phyloP scores from a whole-genome alignment of 2,797 vertebrate genomes.

The Argyrosomus regius region DNA sequence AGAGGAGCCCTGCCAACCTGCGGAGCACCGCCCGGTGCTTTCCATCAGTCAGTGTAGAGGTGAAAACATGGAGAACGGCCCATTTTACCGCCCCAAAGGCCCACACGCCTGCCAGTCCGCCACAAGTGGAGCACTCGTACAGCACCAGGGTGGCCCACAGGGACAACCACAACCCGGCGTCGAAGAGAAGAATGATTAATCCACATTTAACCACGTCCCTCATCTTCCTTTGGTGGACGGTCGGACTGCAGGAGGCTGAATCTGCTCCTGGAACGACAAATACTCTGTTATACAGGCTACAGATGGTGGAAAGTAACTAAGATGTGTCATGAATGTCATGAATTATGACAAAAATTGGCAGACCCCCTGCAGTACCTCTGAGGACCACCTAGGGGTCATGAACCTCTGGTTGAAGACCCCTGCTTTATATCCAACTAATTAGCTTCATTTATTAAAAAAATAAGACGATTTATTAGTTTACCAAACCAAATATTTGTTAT shows the following conservation, averaged over 20 bases:
- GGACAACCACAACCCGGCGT: conserved; percentile 38
- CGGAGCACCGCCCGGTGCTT: conserved; percentile 20
- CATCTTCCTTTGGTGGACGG: conserved; percentile 18
- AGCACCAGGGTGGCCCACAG: conserved; percentile 50
- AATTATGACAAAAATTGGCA: too few species aligned
- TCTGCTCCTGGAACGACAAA: conserved; percentile 32
- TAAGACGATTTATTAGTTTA: too few species aligned
- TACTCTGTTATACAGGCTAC: neutral
- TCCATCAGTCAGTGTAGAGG: conserved; percentile 21
- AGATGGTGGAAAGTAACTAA: neutral
- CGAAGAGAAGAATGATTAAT: conserved; percentile 52
- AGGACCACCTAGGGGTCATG: too few species aligned
- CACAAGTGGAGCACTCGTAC: conserved; percentile 29
- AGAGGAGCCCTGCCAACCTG: conserved; percentile 69
- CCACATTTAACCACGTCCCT: conserved; percentile 10
- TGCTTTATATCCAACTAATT: too few species aligned
- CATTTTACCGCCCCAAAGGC: conserved; percentile 69
- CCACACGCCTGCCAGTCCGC: conserved; percentile 71
- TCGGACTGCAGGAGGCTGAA: conserved; percentile 4
- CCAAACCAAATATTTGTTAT: too few species aligned
- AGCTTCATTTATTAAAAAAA: too few species aligned
- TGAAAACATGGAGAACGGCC: conserved; percentile 52
- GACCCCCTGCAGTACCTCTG: too few species aligned
- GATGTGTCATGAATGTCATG: too few species aligned
- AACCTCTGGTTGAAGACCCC: too few species aligned